phyloP scores from a whole-genome alignment of 1,140 invertebrate genomes.

The Zaprionus lachaisei region DNA sequence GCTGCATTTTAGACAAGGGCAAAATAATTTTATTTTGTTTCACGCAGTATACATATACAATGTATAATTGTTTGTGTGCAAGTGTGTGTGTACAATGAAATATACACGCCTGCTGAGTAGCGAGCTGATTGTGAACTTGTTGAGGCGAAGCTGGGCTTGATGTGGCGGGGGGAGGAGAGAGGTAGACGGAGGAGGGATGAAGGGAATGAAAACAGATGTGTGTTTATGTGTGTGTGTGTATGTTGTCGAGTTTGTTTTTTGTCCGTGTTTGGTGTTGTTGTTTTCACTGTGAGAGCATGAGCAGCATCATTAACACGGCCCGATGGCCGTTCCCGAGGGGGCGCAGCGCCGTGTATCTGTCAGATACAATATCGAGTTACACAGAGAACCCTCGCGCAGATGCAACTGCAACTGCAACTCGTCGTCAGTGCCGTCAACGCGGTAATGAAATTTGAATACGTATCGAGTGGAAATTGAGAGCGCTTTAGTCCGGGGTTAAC shows the following conservation, averaged over 20 bases:
- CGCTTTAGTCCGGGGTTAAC: slow-evolving; percentile 33
- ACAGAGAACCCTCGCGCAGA: slow-evolving; percentile 43
- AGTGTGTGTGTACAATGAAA: not conserved
- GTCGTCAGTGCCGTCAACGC: slow-evolving; percentile 1
- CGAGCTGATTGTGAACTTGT: slow-evolving; percentile 44
- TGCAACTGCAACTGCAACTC: slow-evolving; percentile 63
- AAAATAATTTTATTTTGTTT: slow-evolving; percentile 6
- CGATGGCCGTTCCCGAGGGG: slow-evolving; percentile 41
- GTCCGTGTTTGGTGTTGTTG: slow-evolving; percentile 6
- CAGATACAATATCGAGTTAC: slow-evolving; percentile 78
- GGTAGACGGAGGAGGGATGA: slow-evolving; percentile 4
- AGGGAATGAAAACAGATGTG: slow-evolving; percentile 68
- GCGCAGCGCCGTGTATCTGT: slow-evolving; percentile 72
- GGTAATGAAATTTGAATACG: slow-evolving; percentile 74
- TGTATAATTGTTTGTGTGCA: not conserved
- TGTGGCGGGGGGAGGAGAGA: not conserved
- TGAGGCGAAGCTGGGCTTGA: slow-evolving; percentile 10
- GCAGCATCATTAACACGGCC: slow-evolving; percentile 67
- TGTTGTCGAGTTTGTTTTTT: slow-evolving; percentile 26
- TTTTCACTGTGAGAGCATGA: slow-evolving; percentile 36
- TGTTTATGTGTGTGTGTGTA: slow-evolving; percentile 24
- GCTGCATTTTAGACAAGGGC: slow-evolving; percentile 12
- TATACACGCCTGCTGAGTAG: slow-evolving; percentile 25
- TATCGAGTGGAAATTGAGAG: slow-evolving; percentile 66
- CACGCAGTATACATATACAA: not conserved